A percentile compares a stretch with the other conserved stretches of the same genome.
Evolutionary conservation across 1,140 invertebrate genomes (phyloP).

Genomic region (Leptinotarsa lineolata): DNA sequence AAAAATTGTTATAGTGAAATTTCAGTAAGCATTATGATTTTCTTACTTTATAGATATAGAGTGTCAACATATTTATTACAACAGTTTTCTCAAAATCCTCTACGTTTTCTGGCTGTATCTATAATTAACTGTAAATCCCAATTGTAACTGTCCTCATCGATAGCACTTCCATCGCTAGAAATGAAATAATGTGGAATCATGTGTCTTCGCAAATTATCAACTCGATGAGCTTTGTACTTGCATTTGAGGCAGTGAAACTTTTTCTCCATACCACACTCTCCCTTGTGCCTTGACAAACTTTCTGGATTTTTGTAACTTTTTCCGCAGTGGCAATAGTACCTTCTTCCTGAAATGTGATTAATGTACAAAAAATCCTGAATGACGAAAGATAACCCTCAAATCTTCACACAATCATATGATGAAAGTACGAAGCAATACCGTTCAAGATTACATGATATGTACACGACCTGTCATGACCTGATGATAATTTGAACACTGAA

Average conservation of each 20-base stretch:
- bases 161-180: neutral
- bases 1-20: too few species aligned
- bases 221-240: slow-evolving; percentile 16
- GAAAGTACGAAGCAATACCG: too few species aligned
- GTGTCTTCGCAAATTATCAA: slow-evolving; percentile 29
- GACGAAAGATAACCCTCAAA: too few species aligned
- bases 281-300: slow-evolving; percentile 27
- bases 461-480: too few species aligned
- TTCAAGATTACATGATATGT: too few species aligned
- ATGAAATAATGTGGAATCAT: neutral
- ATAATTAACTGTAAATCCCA: neutral
- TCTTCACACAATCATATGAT: too few species aligned
- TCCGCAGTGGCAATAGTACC: slow-evolving; percentile 19
- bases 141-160: neutral
- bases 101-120: too few species aligned
- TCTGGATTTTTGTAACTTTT: slow-evolving; percentile 25
- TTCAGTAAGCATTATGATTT: too few species aligned
- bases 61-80: too few species aligned
- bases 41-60: too few species aligned
- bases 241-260: slow-evolving; percentile 27
- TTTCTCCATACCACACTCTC: slow-evolving; percentile 32
- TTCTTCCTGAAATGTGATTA: neutral
- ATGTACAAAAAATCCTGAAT: neutral
- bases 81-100: too few species aligned
- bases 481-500: too few species aligned